Percentiles rank a stretch among this genome's conserved stretches.
These are phyloP conservation scores for Ammodytes marinus DNA, from an alignment of 2,113 vertebrate species.

Conservation along the genomic window DNA sequence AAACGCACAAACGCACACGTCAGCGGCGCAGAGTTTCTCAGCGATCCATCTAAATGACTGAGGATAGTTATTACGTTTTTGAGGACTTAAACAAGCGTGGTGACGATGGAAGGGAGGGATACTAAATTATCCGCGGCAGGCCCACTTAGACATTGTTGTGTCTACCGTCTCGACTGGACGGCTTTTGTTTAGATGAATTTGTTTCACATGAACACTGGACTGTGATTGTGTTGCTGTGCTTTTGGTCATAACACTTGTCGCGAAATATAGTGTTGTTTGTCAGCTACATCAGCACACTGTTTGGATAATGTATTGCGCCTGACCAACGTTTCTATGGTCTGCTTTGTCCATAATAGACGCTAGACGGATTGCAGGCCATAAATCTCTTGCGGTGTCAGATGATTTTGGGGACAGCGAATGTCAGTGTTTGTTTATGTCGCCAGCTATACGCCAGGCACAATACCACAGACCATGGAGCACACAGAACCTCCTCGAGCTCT, in stretches of 20 bases:
- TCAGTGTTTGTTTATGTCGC: constrained; percentile 63
- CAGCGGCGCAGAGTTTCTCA: constrained; percentile 21
- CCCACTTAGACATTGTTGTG: constrained; percentile 66
- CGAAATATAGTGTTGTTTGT: constrained; percentile 68
- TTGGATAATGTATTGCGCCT: constrained; percentile 60
- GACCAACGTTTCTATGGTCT: constrained; percentile 47
- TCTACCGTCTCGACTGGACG: constrained; percentile 63
- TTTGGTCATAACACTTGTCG: constrained; percentile 59
- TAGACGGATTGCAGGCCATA: constrained; percentile 38
- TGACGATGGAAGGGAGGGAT: constrained; percentile 40
- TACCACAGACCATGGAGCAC: constrained; percentile 42
- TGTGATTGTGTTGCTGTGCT: constrained; percentile 58
- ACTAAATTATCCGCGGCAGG: constrained; percentile 59
- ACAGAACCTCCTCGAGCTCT: constrained; percentile 25
- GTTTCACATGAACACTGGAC: constrained; percentile 65
- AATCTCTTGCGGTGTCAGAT: constrained; percentile 55
- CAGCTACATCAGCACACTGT: constrained; percentile 61
- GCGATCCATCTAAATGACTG: constrained; percentile 41
- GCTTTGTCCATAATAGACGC: constrained; percentile 47
- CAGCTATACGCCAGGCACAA: constrained; percentile 18
- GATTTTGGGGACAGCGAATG: constrained; percentile 31
- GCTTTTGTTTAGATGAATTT: constrained; percentile 69
- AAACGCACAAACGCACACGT: constrained; percentile 3
- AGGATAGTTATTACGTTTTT: constrained; percentile 62
- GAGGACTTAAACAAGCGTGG: constrained; percentile 58